Base-by-base conservation (phyloP, 2,888 invertebrate species). In the Patella depressa region DNA sequence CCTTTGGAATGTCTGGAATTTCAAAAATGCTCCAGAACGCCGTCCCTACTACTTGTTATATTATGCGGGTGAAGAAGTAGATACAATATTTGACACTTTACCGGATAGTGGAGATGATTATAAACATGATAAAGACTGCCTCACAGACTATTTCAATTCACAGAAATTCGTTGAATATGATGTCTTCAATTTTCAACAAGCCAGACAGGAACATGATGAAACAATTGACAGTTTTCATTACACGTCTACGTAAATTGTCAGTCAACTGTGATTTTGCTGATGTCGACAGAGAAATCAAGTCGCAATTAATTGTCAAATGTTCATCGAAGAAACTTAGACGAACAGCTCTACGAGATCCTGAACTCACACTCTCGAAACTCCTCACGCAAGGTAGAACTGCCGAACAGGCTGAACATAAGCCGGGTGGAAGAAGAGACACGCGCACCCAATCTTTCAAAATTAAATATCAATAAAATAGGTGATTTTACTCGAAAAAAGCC, bases 241-340 rank as follows among this genome's bases (percentile, higher is more conserved):
- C 69, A 53, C 24, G 74, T 3, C 71, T 77, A n/a, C 53, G 73
- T 17, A 70, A 73, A n/a, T 53, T 73, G 4, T 19, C 79, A 24
- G 14, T 24, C 34, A 73, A 34, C 4, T 79, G 76, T 72, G 73
- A 76, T 9, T 79, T 79, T 72, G 54, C 53, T 5, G 71, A 78
- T 17, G 34, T 11, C 9, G 71, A 71, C 12, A 34, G 54, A 4
- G 82, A 82, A 77, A 76, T 81, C 11, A 81, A 79, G 54, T 73
- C 57, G 29, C 76, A 79, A 24, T 72, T 82, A 15, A 78, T 81
- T 19, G 79, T 79, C 71, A 75, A 76, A 9, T 79, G 80, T 69
- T 24, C 14, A 7, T 80, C 82, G 57, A 71, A 70, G 45, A 69
- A 70, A 71, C 74, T 82, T 14, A 7, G 80, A 65, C n/a, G 45